phyloP scores from a whole-genome alignment of 2,113 vertebrate genomes.

The Capreolus pygargus region DNA sequence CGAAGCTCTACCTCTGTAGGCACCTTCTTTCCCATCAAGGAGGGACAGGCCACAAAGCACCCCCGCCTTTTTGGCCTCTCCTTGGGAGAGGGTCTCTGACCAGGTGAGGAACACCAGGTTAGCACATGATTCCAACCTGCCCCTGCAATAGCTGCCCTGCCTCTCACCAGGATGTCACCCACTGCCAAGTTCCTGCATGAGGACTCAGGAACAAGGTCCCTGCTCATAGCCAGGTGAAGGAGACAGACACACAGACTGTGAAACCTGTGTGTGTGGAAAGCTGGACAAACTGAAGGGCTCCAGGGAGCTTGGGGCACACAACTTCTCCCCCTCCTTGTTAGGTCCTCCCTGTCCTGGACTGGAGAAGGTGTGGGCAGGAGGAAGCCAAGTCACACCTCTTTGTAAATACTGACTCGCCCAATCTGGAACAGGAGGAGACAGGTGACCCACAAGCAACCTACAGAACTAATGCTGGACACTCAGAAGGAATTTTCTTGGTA shows the following conservation, averaged over 20 bases:
- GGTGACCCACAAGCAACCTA: not conserved
- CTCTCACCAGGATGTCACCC: not conserved
- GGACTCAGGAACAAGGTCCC: not conserved
- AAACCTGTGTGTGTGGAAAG: not conserved
- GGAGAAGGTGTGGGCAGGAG: not conserved
- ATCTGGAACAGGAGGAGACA: not conserved
- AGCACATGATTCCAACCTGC: not conserved
- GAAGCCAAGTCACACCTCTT: not conserved
- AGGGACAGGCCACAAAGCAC: not conserved
- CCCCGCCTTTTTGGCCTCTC: not conserved
- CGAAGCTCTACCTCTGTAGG: not conserved
- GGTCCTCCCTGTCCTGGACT: not conserved
- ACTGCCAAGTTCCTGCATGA: not conserved
- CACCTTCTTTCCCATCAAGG: not conserved
- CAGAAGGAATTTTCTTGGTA: not conserved
- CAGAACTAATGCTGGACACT: not conserved
- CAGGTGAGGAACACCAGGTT: not conserved
- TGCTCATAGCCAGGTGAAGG: not conserved
- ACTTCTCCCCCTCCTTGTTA: not conserved
- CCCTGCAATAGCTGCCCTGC: not conserved
- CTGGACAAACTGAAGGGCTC: not conserved
- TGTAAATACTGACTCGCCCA: fast-evolving
- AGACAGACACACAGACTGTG: not conserved
- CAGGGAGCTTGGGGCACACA: not conserved
- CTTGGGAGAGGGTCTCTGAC: not conserved